Evolutionary conservation across 1,140 invertebrate genomes (phyloP).

Genomic region (Zaprionus inermis): DNA sequence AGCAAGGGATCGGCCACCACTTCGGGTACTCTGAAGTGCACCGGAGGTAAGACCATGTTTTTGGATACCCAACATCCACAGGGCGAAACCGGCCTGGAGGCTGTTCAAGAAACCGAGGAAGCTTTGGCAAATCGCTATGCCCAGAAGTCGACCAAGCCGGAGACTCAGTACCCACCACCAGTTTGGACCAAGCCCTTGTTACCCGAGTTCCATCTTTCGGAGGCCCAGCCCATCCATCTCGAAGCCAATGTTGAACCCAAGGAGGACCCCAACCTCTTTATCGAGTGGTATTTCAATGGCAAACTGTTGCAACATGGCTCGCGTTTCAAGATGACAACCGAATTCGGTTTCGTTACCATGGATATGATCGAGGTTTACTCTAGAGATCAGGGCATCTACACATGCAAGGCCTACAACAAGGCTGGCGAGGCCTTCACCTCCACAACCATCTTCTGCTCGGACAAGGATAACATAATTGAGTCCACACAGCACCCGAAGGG

Average conservation of each 20-base stretch:
- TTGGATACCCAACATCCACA: conserved; percentile 96
- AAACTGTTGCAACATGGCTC: conserved; percentile 93
- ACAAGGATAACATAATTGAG: conserved; percentile 93
- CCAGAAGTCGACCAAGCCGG: conserved; percentile 87
- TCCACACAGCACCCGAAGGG: conserved; percentile 97
- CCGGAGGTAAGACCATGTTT: conserved; percentile 91
- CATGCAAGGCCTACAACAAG: conserved; percentile 94
- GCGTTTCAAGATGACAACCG: conserved; percentile 93
- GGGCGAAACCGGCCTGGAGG: conserved; percentile 93
- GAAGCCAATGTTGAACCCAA: conserved; percentile 98
- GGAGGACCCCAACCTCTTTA: conserved; percentile 97
- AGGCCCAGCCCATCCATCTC: conserved; percentile 95
- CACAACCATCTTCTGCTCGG: conserved; percentile 93
- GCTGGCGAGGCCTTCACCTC: conserved; percentile 96
- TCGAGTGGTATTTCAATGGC: conserved; percentile 97
- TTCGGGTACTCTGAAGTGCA: conserved; percentile 93
- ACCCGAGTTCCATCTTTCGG: conserved; percentile 93
- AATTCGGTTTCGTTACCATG: conserved; percentile 96
- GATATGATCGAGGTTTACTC: conserved; percentile 95
- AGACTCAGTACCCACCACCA: conserved; percentile 93
- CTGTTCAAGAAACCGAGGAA: conserved; percentile 93
- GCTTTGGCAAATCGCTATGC: conserved; percentile 89
- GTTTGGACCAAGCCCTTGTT: conserved; percentile 93
- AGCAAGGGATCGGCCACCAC: conserved; percentile 94
- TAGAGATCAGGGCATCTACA: conserved; percentile 97